phyloP scores from a whole-genome alignment of 2,888 invertebrate genomes.

The Bugulina stolonifera region DNA sequence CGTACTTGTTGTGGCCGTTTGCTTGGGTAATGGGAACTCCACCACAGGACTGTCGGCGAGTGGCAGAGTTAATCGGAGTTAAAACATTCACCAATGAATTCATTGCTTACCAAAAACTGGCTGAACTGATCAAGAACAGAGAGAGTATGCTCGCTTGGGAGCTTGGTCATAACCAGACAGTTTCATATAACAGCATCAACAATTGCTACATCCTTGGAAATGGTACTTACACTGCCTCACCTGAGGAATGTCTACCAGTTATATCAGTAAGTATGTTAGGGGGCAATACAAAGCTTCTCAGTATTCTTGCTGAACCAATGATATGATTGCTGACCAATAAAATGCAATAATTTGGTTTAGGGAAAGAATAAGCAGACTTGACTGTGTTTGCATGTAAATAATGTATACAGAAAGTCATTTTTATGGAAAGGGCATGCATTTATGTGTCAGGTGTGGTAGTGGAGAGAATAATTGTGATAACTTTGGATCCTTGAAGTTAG shows the following conservation, averaged over 20 bases:
- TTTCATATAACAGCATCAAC: not conserved
- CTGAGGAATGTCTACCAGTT: not conserved
- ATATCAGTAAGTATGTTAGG: slow-evolving; percentile 9
- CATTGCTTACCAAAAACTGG: slow-evolving; percentile 76
- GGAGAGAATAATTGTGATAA: no score
- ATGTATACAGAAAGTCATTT: no score
- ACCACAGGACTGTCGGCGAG: slow-evolving; percentile 65
- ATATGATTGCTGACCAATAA: no score
- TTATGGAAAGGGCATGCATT: no score
- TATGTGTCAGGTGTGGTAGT: no score
- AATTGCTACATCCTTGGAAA: slow-evolving; percentile 11
- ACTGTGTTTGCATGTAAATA: no score
- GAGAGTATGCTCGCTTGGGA: not conserved
- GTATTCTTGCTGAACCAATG: no score
- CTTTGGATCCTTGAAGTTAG: no score
- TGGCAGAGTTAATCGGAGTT: slow-evolving; percentile 76
- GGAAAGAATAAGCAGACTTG: no score
- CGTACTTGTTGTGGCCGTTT: slow-evolving; percentile 81
- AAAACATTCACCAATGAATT: slow-evolving; percentile 90
- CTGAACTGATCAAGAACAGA: slow-evolving; percentile 36
- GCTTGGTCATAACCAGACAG: not conserved
- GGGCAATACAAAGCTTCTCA: no score
- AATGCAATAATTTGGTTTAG: no score
- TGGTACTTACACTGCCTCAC: not conserved
- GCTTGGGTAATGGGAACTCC: slow-evolving; percentile 75